Evolutionary conservation across 2,113 vertebrate species (phyloP).

Genomic region (Illadopsis cleaveri): DNA sequence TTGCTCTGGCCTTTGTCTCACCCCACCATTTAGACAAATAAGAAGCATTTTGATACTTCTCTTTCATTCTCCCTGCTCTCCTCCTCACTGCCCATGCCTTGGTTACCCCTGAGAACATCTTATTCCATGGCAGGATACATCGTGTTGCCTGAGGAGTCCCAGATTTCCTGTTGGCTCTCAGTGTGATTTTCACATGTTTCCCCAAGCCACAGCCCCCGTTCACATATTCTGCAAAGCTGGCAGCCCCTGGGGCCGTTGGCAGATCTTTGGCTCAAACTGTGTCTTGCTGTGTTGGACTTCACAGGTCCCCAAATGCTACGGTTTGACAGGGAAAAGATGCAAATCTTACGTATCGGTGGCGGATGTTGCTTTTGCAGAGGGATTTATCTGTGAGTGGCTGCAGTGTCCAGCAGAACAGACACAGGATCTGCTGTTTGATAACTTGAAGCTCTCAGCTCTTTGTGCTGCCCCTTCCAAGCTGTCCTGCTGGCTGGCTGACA

Average conservation of each 20-base stretch:
- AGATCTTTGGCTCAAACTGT: conserved; percentile 41
- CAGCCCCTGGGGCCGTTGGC: conserved; percentile 6
- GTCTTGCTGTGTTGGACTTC: not conserved
- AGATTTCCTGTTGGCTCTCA: conserved; percentile 42
- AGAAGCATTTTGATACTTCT: not conserved
- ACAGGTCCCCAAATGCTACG: not conserved
- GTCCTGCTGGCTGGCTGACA: conserved; percentile 26
- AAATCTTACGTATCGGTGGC: not conserved
- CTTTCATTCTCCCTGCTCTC: not conserved
- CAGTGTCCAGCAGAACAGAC: not conserved
- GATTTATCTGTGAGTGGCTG: not conserved
- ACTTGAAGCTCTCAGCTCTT: not conserved
- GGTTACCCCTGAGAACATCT: not conserved
- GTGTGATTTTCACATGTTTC: not conserved
- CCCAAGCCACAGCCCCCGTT: not conserved
- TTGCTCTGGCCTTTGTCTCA: not conserved
- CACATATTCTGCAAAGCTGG: not conserved
- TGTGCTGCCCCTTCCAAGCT: not conserved
- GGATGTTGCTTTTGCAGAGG: not conserved
- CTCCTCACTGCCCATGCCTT: not conserved
- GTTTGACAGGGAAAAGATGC: conserved; percentile 2
- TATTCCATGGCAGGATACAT: not conserved
- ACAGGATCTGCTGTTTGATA: not conserved
- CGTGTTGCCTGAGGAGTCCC: not conserved
- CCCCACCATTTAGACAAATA: not conserved